Conservation (phyloP, 2,113 vertebrate genomes). For the Macaca mulatta region DNA sequence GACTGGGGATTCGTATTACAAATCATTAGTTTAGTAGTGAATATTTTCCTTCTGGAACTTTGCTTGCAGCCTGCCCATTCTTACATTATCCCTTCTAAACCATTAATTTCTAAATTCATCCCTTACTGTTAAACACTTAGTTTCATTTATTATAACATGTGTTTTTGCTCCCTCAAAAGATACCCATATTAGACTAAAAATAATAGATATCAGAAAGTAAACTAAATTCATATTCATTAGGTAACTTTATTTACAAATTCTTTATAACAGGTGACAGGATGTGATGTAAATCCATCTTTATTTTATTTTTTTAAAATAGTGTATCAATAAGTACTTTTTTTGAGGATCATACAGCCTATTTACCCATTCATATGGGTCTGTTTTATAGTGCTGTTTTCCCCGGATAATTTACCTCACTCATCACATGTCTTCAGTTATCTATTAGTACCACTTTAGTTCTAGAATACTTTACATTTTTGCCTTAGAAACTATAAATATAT, state of each 20-base stretch:
- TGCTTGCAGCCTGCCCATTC: not conserved
- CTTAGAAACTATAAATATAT: not conserved
- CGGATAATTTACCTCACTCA: not conserved
- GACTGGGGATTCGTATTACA: not conserved
- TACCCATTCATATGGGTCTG: not conserved
- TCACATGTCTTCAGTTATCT: not conserved
- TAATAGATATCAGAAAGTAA: not conserved
- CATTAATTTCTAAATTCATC: not conserved
- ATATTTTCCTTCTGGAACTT: not conserved
- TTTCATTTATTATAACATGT: not conserved
- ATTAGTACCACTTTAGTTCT: not conserved
- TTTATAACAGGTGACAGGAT: not conserved
- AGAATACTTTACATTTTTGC: not conserved
- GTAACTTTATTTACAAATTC: not conserved
- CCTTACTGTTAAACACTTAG: not conserved
- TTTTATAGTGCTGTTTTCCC: not conserved
- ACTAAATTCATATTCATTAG: not conserved
- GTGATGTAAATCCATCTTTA: not conserved
- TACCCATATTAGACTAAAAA: not conserved
- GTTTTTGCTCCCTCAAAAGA: not conserved
- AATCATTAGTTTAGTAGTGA: not conserved
- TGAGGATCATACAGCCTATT: not conserved
- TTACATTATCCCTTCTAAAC: not conserved
- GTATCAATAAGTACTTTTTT: not conserved
- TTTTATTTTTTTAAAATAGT: not conserved